A percentile compares a stretch with the other conserved stretches of the same genome.
phyloP scores from a whole-genome alignment of 1,140 invertebrate species.

The Drosophila ercepeae region DNA sequence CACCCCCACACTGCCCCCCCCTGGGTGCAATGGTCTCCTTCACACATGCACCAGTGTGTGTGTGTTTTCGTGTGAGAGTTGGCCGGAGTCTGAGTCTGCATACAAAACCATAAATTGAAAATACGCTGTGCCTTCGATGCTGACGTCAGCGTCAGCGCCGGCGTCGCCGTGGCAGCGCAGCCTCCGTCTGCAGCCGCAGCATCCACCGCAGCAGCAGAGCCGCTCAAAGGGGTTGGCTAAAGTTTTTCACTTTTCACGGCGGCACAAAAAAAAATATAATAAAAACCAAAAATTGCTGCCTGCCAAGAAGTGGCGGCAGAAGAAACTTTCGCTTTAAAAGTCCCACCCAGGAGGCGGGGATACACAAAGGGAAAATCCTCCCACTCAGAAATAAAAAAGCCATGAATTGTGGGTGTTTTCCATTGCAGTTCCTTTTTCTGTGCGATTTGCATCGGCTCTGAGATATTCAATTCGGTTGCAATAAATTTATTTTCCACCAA shows the following conservation, averaged over 20 bases:
- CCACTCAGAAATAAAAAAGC: background rate
- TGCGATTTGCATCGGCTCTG: too few species aligned
- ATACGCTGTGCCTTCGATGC: conserved; percentile 60
- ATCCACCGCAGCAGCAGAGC: conserved; percentile 12
- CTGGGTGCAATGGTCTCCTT: conserved; percentile 59
- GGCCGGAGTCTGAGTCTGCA: conserved; percentile 51
- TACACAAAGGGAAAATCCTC: conserved; percentile 30
- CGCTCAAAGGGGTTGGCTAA: conserved; percentile 66
- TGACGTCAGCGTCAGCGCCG: conserved; percentile 33
- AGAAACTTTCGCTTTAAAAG: conserved; percentile 69
- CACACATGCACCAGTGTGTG: conserved; percentile 39
- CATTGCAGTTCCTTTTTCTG: background rate
- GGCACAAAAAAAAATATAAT: conserved; percentile 41
- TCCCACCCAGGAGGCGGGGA: background rate
- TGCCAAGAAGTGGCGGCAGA: conserved; percentile 42
- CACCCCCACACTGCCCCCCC: background rate
- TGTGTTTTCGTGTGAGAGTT: conserved; percentile 24
- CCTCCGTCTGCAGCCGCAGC: conserved; percentile 5
- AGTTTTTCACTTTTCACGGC: conserved; percentile 62
- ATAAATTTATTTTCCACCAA: too few species aligned
- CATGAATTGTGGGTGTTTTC: background rate
- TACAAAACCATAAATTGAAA: conserved; percentile 75
- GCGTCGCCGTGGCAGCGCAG: conserved; percentile 15
- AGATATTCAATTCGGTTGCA: too few species aligned
- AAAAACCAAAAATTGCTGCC: conserved; percentile 69